phyloP scores from a whole-genome alignment of 2,797 vertebrate species.

The Muscicapa striata region DNA sequence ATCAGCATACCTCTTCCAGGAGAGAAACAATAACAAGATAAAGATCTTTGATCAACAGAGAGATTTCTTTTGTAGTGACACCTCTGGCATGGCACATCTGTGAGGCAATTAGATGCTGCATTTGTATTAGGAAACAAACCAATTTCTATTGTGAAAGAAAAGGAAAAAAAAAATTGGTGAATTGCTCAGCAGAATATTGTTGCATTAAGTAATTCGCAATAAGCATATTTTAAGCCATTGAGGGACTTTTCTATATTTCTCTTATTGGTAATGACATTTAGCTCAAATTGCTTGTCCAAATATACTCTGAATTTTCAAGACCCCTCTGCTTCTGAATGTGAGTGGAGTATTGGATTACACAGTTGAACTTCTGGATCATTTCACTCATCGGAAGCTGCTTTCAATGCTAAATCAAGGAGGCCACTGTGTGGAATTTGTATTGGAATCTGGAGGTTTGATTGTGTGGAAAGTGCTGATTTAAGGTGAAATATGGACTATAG shows the following conservation, averaged over 20 bases:
- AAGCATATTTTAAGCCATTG: background rate
- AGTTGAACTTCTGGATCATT: background rate
- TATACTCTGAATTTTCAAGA: background rate
- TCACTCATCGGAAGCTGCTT: background rate
- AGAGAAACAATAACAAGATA: background rate
- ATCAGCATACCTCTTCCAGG: background rate
- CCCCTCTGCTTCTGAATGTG: background rate
- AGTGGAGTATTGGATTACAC: background rate
- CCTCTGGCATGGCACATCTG: background rate
- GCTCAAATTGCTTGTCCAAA: background rate
- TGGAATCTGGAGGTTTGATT: background rate
- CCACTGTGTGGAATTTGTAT: background rate
- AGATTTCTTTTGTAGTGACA: background rate
- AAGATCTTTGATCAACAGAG: background rate
- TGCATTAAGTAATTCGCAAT: background rate
- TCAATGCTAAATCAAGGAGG: background rate
- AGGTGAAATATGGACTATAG: background rate
- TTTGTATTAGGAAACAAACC: background rate
- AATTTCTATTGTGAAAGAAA: background rate
- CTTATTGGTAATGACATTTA: background rate
- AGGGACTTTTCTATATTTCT: background rate
- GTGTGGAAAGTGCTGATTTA: background rate
- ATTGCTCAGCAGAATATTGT: background rate
- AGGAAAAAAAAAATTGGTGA: background rate
- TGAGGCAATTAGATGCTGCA: background rate